Percentiles rank a stretch among this genome's conserved stretches.
These are phyloP conservation scores for Polypterus senegalus DNA, from an alignment of 2,113 vertebrate genomes.

Conservation along the genomic window DNA sequence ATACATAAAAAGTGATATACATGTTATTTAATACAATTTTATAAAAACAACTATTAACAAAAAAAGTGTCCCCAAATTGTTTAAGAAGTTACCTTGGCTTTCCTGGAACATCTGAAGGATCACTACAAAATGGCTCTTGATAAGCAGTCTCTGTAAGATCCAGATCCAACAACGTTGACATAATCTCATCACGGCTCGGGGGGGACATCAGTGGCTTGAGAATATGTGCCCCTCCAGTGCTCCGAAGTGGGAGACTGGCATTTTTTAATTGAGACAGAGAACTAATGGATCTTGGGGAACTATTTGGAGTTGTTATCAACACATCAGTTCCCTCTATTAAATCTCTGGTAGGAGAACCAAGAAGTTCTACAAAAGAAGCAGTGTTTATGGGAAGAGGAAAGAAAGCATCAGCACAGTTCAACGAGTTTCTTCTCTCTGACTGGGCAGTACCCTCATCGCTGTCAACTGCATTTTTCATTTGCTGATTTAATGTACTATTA, in stretches of 20 bases:
- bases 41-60: slow-evolving; percentile 1
- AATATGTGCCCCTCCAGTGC: slow-evolving; percentile 57
- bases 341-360: slow-evolving; percentile 73
- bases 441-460: slow-evolving; percentile 51
- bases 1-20: slow-evolving; percentile 1
- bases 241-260: slow-evolving; percentile 61
- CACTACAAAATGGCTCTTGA: slow-evolving; percentile 91
- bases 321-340: slow-evolving; percentile 63
- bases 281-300: slow-evolving; percentile 80
- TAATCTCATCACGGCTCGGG: slow-evolving; percentile 87
- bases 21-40: not conserved
- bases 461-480: slow-evolving; percentile 33
- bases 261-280: slow-evolving; percentile 80
- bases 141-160: slow-evolving; percentile 85
- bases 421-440: slow-evolving; percentile 52
- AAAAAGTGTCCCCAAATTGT: not conserved
- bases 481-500: no score
- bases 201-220: slow-evolving; percentile 96
- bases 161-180: slow-evolving; percentile 74
- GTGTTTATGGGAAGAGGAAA: slow-evolving; percentile 59
- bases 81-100: slow-evolving; percentile 69
- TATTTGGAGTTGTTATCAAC: slow-evolving; percentile 75
- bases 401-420: slow-evolving; percentile 51
- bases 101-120: slow-evolving; percentile 82
- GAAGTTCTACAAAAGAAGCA: slow-evolving; percentile 61